Evolutionary conservation across 1,140 invertebrate genomes (phyloP), one percentile per base, ranked within the genome.

Genomic region (Musca domestica): DNA sequence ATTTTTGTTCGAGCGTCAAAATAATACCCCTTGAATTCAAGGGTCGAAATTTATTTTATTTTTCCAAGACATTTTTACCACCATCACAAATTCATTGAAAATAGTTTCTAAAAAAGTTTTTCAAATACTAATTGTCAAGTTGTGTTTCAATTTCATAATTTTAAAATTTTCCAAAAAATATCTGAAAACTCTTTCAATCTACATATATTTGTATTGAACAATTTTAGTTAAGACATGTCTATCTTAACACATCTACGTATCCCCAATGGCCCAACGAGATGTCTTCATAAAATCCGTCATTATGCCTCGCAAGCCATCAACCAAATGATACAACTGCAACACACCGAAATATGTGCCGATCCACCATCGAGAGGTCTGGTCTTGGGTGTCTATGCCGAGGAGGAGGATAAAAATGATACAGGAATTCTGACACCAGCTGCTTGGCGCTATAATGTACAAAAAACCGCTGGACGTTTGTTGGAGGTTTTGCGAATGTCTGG

Each of bases 261-360:
- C 5, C 22, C 48, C 9, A 23, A n/a, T 3, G 47, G 48, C 17
- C 12, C 17, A 34, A 14, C 14, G 7, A 67, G 46, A 68, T 41
- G 17, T 48, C 14, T 51, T 3, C 58, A 23, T 12, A 22, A 52
- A 14, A 63, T 65, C 3, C 70, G 74, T 0, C 34, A 47, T 1
- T 77, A 73, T 56, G 77, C 69, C 19, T 77, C 77, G 4, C 77
- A 76, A 51, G 78, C 78, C 27, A 73, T 80, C 52, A 80, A 76
- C 70, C 76, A 78, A 68, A 76, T 80, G 78, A 54, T 80, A 56
- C 70, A 74, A 65, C 66, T 80, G 12, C 75, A 76, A 41, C 73
- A 78, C 49, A 80, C 75, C 68, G 78, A 81, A 49, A 77, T 78
- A 12, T 81, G 79, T 64, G 78, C 79, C 0, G 78, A 81, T 52